Base-by-base conservation (phyloP, 2,797 vertebrate genomes). In the Tragopan temminckii region DNA sequence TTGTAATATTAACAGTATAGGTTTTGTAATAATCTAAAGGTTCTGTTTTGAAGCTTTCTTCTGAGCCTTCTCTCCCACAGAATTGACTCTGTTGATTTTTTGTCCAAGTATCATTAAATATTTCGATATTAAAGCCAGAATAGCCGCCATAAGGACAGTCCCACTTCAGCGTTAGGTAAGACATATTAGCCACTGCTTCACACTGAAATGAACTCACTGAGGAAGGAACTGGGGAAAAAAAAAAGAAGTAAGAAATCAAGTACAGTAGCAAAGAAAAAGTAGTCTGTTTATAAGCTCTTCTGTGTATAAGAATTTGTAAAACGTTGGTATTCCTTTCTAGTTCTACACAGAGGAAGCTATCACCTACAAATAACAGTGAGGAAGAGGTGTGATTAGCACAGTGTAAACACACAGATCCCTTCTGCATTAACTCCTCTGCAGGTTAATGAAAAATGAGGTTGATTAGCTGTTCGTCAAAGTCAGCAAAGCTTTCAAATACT, bases 101-200 rank as follows among this genome's bases (percentile, higher is more conserved):
- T 24, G 16, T 25, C 91, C 36, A 94, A 5, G n/a, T 46, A 3
- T 11, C 55, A 9, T 88, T 94, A 86, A n/a, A 69, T 76, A 97
- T 46, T 29, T 12, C 35, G 78, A 98, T 92, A 42, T 0, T 20
- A 40, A 98, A 98, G 81, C 88, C 89, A 42, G 38, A 20, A 40
- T 66, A 95, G 62, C 11, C 43, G 9, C 98, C 98, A 13, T 7
- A 2, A n/a, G 98, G 98, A 86, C 88, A 93, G 29, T 48, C 18
- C 98, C 98, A 98, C 15, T 55, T 96, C 57, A 98, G 74, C 42
- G 25, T 35, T 63, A 98, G 62, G 36, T 6, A 38, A 55, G 97
- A 24, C 29, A 94, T 5, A 59, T 90, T 97, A 58, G 88, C 43
- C 38, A 97, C 90, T 5, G 64, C 12, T 7, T 93, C 92, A 58